Base-by-base conservation (phyloP, 2,797 vertebrate species). In the Rhinichthys osculus region DNA sequence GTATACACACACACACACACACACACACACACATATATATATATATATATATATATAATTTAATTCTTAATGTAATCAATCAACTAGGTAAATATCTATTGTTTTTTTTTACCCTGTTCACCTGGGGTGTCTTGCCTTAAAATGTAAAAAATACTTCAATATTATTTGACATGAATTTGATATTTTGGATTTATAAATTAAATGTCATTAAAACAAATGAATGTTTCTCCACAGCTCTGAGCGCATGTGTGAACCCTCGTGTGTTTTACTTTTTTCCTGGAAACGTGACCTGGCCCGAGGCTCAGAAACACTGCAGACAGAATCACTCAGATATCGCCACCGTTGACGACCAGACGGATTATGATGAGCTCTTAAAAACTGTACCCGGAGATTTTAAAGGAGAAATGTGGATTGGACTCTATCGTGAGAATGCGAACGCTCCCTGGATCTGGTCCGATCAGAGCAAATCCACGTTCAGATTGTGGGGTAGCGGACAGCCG, bases 371-470 rank as follows among this genome's bases (percentile, higher is more conserved):
- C 0, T 10, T 76, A 0, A 33, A 21, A 5, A 10, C 27, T 30
- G 9, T 70, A 13, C 67, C 35, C 1, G 5, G 5, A 8, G 67
- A 4, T 23, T 23, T 40, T 38, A 11, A 35, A 23, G 3, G 38
- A 40, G 2, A 13, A 2, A 27, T 76, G 0, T 76, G 73, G 73
- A 35, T 54, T 5, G 73, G 73, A 6, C 73, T 54, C 16, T 21
- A 54, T 33, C 8, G 9, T 2, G 21, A 0, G 4, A 0, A 1
- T 13, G 44, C 0, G 0, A 3, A 2, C 6, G 5, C 70, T 44
- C 21, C 70, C 14, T 76, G 47, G 47, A 52, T 76, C 44, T 76
- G 47, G 72, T 74, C 72, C 0, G 72, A 74, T 33, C 47, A 19
- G 44, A 74, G 72, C 47, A 6, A 10, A 2, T 19, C 44, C 0